Evolutionary conservation across 2,797 vertebrate genomes (phyloP), one percentile per base, ranked within the genome.

Genomic region (Neosilurus hyrtlii): DNA sequence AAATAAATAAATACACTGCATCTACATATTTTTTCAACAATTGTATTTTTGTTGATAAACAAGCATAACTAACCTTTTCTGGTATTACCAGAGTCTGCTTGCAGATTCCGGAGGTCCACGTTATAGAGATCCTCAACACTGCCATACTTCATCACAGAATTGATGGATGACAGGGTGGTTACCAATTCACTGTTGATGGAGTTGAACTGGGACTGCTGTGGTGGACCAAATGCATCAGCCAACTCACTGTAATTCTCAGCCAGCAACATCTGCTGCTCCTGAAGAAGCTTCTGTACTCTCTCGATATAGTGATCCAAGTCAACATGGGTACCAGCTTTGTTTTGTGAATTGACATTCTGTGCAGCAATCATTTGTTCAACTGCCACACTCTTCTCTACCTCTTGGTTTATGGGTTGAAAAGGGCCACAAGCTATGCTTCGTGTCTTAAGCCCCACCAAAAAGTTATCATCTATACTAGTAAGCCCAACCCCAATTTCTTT

Each of bases 261-360:
- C 66, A 99, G 95, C 82, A 99, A 93, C 85, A 94, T 96, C 82
- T 99, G 97, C 84, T 99, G 98, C 83, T 99, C 98, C 83, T 97
- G 95, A 85, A 99, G 90, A 84, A 99, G 94, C 87, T 96, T 98
- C 91, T 98, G 98, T 57, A 99, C 96, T 0, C 91, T 94, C 84
- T 99, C 97, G 0, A 99, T 99, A 90, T 99, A 99, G 87, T 99
- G 97, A 90, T 98, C 96, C 90, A 99, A 92, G 67, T 95, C 94
- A 0, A 88, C 92, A 26, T 86, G 91, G 51, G 91, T 88, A 54
- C 93, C 91, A 22, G 91, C n/a, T 0, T 87, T 91, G 20, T 90
- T n/a, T 0, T 87, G 85, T 65, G 92, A 80, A 57, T 85, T 88
- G 54, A 76, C 16, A 35, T 52, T 24, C 61, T 76, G 83, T 68